These are phyloP conservation scores for Dendronephthya gigantea DNA, from an alignment of 64 coral and sea anemone genomes.

Conservation along the genomic window DNA sequence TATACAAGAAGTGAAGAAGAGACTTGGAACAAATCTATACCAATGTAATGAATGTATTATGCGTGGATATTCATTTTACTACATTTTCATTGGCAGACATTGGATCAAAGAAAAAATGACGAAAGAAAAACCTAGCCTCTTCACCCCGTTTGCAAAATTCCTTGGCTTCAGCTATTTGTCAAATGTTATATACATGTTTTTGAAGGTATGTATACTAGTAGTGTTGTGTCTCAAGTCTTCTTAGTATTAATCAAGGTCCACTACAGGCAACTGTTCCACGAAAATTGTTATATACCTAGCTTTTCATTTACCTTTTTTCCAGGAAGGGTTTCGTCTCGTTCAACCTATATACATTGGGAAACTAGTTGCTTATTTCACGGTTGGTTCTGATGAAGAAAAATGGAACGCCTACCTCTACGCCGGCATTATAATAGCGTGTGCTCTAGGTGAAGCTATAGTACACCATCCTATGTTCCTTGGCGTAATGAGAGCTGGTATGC, in stretches of 20 bases:
- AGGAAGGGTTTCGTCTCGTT: conserved; percentile 48
- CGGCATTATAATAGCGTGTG: conserved; percentile 24
- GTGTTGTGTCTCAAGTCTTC: background rate
- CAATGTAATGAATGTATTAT: too few relatives aligned
- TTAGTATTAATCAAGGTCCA: background rate
- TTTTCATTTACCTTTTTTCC: background rate
- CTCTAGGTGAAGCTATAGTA: conserved; percentile 3
- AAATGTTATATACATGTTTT: conserved; percentile 4
- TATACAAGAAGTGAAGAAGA: too few relatives aligned
- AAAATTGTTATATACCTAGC: too few relatives aligned
- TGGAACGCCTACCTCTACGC: conserved; percentile 51
- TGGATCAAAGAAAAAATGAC: background rate
- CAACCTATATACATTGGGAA: conserved; percentile 63
- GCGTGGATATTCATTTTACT: too few relatives aligned
- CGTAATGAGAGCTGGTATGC: conserved; percentile 46
- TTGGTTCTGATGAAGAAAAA: conserved; percentile 35
- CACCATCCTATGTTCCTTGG: conserved; percentile 70
- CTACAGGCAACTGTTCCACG: background rate
- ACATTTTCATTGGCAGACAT: background rate
- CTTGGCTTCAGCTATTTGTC: conserved; percentile 9
- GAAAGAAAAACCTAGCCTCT: background rate
- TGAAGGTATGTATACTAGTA: background rate
- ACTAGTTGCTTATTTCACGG: conserved; percentile 60
- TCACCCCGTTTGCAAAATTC: background rate
- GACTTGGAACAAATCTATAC: too few relatives aligned